phyloP scores from a whole-genome alignment of 1,140 invertebrate genomes.

The Chrysopa pallens region DNA sequence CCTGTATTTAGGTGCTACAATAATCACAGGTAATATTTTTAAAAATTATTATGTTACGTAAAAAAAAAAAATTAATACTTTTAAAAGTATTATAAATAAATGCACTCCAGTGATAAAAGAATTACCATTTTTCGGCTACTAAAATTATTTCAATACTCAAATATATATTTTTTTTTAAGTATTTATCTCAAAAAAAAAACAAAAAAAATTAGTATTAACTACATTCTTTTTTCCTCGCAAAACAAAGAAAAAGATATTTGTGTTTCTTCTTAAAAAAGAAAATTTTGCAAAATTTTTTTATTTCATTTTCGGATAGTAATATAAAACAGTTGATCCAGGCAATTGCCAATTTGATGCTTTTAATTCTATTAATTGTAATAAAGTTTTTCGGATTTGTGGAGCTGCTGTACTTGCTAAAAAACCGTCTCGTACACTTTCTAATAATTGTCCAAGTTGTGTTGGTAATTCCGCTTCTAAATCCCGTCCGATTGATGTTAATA shows the following conservation, averaged over 20 bases:
- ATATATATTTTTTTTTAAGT: background rate
- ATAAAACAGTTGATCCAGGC: conserved; percentile 68
- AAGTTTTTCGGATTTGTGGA: conserved; percentile 52
- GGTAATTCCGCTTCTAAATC: conserved; percentile 69
- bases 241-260: background rate
- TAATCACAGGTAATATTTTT: no score
- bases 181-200: background rate
- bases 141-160: background rate
- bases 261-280: background rate
- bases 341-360: conserved; percentile 78
- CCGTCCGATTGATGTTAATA: conserved; percentile 67
- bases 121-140: background rate
- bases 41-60: no score
- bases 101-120: background rate
- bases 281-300: conserved; percentile 9
- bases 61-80: no score
- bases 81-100: no score
- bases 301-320: conserved; percentile 64
- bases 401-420: conserved; percentile 51
- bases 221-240: background rate
- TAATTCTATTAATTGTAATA: conserved; percentile 74
- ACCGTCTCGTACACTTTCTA: conserved; percentile 63
- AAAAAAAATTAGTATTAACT: background rate
- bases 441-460: conserved; percentile 52
- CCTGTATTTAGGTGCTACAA: no score